Percentiles rank a stretch among this genome's conserved stretches.
Evolutionary conservation across 2,113 vertebrate species (phyloP).

Genomic region (Craseonycteris thonglongyai): DNA sequence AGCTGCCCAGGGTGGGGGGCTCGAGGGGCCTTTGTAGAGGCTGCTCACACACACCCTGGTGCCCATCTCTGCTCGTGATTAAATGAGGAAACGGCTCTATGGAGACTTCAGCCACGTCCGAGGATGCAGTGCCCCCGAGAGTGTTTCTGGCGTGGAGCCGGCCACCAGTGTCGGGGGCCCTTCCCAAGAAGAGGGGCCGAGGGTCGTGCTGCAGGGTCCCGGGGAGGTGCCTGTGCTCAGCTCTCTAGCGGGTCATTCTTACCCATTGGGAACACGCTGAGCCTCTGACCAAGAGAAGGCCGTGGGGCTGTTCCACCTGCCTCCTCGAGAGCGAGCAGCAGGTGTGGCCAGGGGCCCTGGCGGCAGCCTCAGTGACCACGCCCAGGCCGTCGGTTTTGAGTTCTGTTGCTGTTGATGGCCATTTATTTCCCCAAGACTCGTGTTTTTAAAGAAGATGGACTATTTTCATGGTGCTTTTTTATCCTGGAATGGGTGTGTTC

Average conservation of each 20-base stretch:
- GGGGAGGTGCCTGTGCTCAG: background rate
- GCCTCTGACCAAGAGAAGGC: background rate
- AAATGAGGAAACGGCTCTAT: background rate
- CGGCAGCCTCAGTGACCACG: background rate
- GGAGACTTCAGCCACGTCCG: background rate
- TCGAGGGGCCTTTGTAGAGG: background rate
- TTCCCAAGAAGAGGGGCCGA: background rate
- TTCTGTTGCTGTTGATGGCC: background rate
- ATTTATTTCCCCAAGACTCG: background rate
- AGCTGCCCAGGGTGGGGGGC: background rate
- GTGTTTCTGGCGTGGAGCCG: background rate
- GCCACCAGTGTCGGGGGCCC: background rate
- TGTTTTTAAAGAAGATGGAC: background rate
- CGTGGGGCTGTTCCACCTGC: too few relatives aligned
- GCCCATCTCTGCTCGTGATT: background rate
- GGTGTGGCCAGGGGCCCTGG: too few relatives aligned
- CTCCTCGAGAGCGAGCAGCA: too few relatives aligned
- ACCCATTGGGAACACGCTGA: background rate
- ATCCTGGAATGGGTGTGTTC: background rate
- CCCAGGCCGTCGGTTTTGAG: rapidly evolving
- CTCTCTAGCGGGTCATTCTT: background rate
- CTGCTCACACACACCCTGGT: background rate
- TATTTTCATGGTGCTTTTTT: background rate
- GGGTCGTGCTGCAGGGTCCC: background rate
- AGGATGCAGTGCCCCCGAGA: background rate